Base-by-base conservation (phyloP, 2,797 vertebrate species). In the Linurgus olivaceus region DNA sequence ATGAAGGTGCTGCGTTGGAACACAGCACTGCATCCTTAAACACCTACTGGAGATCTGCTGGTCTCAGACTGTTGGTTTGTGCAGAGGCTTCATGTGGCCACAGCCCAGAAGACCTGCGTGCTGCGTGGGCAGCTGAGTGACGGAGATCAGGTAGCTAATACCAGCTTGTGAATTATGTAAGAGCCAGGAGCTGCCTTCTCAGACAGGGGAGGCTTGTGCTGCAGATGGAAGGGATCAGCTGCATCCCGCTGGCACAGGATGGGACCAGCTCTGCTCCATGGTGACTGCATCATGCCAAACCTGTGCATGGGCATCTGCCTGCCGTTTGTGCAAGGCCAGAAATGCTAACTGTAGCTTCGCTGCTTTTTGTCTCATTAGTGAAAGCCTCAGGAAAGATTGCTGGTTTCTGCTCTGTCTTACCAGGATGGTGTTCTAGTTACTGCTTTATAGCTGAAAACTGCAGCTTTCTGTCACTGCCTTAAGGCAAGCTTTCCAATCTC, bases 401-500 rank as follows among this genome's bases (percentile, higher is more conserved):
- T 38, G 7, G 20, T 73, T 80, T 67, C 65, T 73, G 63, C 25
- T 70, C n/a, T 74, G 48, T 62, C 57, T 89, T 75, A 40, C 10
- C 74, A 76, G 44, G 31, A 31, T 83, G 91, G 59, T 89, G 84
- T 79, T 94, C 54, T 35, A 68, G 63, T 91, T 86, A 40, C 42
- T 93, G 81, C 33, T 89, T 83, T 87, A 3, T 77, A 68, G 63
- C 45, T 73, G 61, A 66, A 50, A 92, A 42, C 55, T 61, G 70
- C 84, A 83, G 86, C 52, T 91, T 75, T 82, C 74, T 88, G 59
- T 89, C 29, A 3, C 23, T 82, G 77, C 88, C 63, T 55, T 63
- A 31, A 78, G 73, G 81, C 70, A 92, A 91, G 86, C 76, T 93
- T 96, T 93, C 84, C 90, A 55, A 42, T 97, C 90, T 94, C 97